phyloP scores from a whole-genome alignment of 2,797 vertebrate genomes.

The Eutrigla gurnardus region DNA sequence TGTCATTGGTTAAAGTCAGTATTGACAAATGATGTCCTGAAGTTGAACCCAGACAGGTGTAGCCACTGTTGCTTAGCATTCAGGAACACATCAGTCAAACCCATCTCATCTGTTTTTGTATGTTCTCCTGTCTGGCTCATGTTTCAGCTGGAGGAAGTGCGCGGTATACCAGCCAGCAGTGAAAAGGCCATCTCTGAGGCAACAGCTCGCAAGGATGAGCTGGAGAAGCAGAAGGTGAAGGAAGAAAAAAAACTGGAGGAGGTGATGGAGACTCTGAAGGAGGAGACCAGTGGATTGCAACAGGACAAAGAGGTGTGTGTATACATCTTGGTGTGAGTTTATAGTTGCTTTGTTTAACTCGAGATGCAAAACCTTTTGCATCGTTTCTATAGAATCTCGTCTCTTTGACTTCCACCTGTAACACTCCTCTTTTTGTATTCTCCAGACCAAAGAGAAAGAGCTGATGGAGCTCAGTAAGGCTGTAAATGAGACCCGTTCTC shows the following conservation, averaged over 20 bases:
- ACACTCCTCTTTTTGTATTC: background rate
- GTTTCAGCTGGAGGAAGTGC: constrained; percentile 90
- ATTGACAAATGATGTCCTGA: constrained; percentile 18
- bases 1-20: background rate
- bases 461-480: constrained; percentile 92
- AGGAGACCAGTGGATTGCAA: constrained; percentile 92
- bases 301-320: constrained; percentile 92
- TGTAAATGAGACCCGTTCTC: constrained; percentile 92
- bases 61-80: constrained; percentile 22
- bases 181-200: constrained; percentile 87
- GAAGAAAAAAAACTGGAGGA: constrained; percentile 90
- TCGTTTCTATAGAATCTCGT: background rate
- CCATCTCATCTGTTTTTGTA: constrained; percentile 23
- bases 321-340: background rate
- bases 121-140: constrained; percentile 29
- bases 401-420: background rate
- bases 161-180: constrained; percentile 83
- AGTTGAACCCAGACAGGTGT: constrained; percentile 24
- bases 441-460: constrained; percentile 89
- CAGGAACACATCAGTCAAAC: background rate
- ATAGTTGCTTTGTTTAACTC: background rate
- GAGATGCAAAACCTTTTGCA: background rate
- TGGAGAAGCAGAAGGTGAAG: constrained; percentile 88
- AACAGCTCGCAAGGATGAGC: constrained; percentile 82
- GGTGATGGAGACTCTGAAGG: constrained; percentile 92